A percentile compares a stretch with the other conserved stretches of the same genome.
These are phyloP conservation scores for Ctenopoma kingsleyae DNA, from an alignment of 2,797 vertebrate genomes.

Conservation along the genomic window DNA sequence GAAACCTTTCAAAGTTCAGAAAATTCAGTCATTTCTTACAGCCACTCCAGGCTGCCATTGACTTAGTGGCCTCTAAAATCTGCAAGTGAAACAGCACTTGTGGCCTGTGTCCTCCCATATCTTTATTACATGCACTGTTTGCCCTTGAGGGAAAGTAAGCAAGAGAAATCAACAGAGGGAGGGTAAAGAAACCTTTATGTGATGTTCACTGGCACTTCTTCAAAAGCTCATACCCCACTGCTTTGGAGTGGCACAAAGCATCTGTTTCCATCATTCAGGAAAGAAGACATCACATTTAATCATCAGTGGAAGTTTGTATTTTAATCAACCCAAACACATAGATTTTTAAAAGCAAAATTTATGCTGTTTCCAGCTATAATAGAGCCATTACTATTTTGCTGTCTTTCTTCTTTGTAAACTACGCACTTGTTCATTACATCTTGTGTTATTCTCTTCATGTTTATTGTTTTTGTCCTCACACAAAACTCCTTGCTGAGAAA, in stretches of 20 bases:
- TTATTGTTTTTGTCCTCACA: not conserved
- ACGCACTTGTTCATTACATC: not conserved
- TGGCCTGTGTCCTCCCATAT: constrained; percentile 1
- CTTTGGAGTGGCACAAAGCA: constrained; percentile 72
- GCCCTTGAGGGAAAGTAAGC: constrained; percentile 44
- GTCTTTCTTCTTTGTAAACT: not conserved
- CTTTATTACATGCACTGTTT: constrained; percentile 36
- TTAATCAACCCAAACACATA: not conserved
- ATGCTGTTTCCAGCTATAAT: not conserved
- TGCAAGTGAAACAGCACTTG: constrained; percentile 18
- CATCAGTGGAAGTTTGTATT: constrained; percentile 31
- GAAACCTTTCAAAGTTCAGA: constrained; percentile 14
- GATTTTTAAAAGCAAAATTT: too few species aligned
- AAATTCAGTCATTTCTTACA: constrained; percentile 8
- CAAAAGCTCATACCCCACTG: constrained; percentile 67
- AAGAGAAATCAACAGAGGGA: not conserved
- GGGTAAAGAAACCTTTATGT: constrained; percentile 37
- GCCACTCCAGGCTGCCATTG: constrained; percentile 12
- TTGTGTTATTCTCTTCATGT: not conserved
- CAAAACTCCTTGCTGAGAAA: constrained; percentile 17
- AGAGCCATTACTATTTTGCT: not conserved
- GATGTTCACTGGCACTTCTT: constrained; percentile 71
- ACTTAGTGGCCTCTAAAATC: constrained; percentile 22
- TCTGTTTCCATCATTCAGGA: constrained; percentile 65
- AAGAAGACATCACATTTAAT: constrained; percentile 59